Evolutionary conservation across 2,888 invertebrate species (phyloP).

Genomic region (Helobdella robusta): DNA sequence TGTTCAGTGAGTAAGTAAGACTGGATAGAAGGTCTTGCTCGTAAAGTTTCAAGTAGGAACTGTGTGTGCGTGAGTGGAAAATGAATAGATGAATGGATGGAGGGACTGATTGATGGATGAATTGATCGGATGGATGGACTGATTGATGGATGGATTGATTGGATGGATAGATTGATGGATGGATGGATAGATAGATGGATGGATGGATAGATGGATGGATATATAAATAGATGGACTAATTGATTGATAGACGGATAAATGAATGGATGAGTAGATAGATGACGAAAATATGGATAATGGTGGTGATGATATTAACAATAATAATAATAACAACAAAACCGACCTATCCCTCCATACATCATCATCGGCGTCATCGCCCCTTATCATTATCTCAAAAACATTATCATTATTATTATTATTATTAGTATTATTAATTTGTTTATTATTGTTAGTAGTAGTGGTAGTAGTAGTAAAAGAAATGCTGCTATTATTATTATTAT

Average conservation of each 20-base stretch:
- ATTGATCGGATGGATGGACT: background rate
- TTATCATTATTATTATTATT: no score
- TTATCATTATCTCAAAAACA: no score
- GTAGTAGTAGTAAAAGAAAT: no score
- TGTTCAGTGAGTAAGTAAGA: constrained; percentile 68
- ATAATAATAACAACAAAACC: no score
- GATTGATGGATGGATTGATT: background rate
- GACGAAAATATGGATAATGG: no score
- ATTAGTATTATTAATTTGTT: no score
- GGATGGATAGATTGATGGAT: background rate
- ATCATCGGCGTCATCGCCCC: no score
- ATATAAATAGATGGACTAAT: background rate
- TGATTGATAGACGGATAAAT: background rate
- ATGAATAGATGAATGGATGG: background rate
- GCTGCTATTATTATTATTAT: no score
- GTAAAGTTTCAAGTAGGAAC: constrained; percentile 53
- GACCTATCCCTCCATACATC: no score
- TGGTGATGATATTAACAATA: no score
- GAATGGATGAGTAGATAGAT: background rate
- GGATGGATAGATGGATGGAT: background rate
- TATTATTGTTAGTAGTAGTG: no score
- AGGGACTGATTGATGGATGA: background rate
- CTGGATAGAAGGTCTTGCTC: constrained; percentile 80
- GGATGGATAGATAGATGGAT: background rate
- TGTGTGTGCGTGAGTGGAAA: no score